Evolutionary conservation across 2,797 vertebrate species (phyloP).

Genomic region (Cheracebus regulus): DNA sequence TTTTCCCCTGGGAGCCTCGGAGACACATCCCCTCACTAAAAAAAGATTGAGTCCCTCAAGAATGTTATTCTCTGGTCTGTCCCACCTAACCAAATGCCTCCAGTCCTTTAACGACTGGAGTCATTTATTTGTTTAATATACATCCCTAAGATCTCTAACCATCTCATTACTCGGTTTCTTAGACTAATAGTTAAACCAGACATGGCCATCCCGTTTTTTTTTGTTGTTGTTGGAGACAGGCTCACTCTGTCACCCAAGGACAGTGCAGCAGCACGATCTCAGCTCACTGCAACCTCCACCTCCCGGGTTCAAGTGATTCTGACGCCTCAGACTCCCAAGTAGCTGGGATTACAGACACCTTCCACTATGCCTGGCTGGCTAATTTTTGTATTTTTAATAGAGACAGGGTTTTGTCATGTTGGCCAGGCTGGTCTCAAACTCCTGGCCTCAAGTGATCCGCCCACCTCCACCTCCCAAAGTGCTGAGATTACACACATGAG

Average conservation of each 20-base stretch:
- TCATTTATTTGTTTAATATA: neutral
- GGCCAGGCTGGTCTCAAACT: neutral
- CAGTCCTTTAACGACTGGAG: neutral
- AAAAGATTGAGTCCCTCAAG: neutral
- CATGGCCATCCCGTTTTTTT: neutral
- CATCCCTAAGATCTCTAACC: neutral
- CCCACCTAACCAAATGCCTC: slow-evolving; percentile 5
- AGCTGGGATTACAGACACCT: neutral
- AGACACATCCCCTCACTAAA: neutral
- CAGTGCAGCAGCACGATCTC: neutral
- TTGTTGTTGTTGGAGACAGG: neutral
- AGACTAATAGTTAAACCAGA: neutral
- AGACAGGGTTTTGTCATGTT: neutral
- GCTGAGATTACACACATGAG: neutral
- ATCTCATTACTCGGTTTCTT: neutral
- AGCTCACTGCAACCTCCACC: neutral
- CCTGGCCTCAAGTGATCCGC: neutral
- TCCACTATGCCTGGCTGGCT: neutral
- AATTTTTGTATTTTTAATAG: neutral
- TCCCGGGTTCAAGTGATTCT: neutral
- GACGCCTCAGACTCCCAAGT: neutral
- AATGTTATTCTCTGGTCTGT: neutral
- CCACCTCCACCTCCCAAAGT: neutral
- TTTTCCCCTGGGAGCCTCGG: neutral
- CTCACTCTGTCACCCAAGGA: neutral